Evolutionary conservation across 1,140 invertebrate species (phyloP).

Genomic region (Neodiprion fabricii): DNA sequence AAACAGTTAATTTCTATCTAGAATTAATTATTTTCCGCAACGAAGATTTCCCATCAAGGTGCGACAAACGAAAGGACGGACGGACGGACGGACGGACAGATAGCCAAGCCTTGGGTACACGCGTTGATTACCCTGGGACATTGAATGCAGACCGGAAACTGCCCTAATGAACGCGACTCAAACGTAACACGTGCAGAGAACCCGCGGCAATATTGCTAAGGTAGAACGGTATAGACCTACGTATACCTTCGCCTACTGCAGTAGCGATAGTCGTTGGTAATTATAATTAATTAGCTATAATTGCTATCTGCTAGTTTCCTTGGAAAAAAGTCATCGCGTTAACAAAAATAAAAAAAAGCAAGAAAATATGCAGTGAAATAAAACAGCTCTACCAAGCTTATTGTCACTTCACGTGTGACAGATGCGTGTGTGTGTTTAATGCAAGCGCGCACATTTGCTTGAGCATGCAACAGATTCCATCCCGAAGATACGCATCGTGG

Average conservation of each 20-base stretch:
- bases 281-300: slow-evolving; percentile 8
- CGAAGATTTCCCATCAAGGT: slow-evolving; percentile 1
- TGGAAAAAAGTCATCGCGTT: neutral
- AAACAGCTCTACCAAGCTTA: neutral
- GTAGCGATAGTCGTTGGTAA: slow-evolving; percentile 1
- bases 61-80: neutral
- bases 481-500: neutral
- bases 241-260: neutral
- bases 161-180: slow-evolving; percentile 35
- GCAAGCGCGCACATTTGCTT: neutral
- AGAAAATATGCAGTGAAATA: neutral
- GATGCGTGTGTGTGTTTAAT: neutral
- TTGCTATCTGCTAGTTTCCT: neutral
- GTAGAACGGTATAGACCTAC: neutral
- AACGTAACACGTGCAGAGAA: neutral
- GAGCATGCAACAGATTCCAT: neutral
- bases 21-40: slow-evolving; percentile 2
- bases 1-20: neutral
- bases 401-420: slow-evolving; percentile 7
- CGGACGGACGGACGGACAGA: neutral
- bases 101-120: neutral
- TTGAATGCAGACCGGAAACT: slow-evolving; percentile 38
- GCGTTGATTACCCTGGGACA: slow-evolving; percentile 27
- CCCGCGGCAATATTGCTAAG: neutral
- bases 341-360: neutral